A percentile compares a stretch with the other conserved stretches of the same genome.
Conservation (phyloP, 30 jellyfish, hydroid and myxozoan genomes). For the Hydra vulgaris region DNA sequence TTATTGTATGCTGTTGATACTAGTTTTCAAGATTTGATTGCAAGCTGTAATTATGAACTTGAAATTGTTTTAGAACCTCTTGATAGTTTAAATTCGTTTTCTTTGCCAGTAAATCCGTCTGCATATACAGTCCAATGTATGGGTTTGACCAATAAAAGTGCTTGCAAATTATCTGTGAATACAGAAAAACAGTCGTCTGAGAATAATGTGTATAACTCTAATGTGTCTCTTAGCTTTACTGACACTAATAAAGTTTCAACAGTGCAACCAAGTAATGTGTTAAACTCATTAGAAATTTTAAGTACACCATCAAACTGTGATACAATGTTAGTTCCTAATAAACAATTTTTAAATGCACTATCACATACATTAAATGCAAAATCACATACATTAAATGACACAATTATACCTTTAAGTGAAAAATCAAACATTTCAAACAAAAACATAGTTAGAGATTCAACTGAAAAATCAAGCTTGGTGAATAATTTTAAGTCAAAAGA, state of each 20-base stretch:
- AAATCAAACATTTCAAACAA: not conserved
- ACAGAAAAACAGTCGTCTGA: too few species aligned
- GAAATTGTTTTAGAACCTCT: not conserved
- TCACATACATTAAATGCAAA: too few species aligned
- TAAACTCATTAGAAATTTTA: too few species aligned
- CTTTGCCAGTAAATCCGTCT: not conserved
- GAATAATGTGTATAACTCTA: too few species aligned
- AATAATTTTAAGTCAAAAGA: too few species aligned
- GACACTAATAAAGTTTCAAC: too few species aligned
- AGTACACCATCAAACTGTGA: too few species aligned
- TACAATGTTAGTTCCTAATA: too few species aligned
- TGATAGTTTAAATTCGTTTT: not conserved
- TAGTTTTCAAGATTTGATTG: not conserved
- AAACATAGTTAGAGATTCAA: not conserved
- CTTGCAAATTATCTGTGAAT: too few species aligned
- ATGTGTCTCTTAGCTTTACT: too few species aligned
- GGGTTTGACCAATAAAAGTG: not conserved
- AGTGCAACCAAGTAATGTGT: too few species aligned
- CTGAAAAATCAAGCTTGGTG: not conserved
- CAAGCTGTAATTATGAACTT: not conserved
- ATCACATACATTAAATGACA: not conserved
- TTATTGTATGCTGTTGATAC: not conserved
- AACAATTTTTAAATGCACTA: too few species aligned
- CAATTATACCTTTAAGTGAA: not conserved
- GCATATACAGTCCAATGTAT: not conserved